Percentiles rank a stretch among this genome's conserved stretches.
phyloP scores from a whole-genome alignment of 2,797 vertebrate genomes.

The Gastrophryne carolinensis region DNA sequence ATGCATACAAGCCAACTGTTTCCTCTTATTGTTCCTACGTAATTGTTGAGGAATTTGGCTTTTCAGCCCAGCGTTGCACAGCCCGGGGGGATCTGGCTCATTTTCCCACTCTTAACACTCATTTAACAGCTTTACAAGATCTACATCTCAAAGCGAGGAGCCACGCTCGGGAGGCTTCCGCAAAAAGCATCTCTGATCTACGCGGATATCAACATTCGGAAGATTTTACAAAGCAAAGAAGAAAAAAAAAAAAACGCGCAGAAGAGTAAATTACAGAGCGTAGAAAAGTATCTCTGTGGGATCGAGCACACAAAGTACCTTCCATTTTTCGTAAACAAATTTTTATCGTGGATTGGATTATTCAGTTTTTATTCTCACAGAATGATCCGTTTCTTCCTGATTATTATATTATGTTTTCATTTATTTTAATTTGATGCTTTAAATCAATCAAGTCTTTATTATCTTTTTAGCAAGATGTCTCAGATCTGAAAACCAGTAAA shows the following conservation, averaged over 20 bases:
- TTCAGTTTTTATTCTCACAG: too few relatives aligned
- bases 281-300: not conserved
- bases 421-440: too few relatives aligned
- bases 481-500: too few relatives aligned
- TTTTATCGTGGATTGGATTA: too few relatives aligned
- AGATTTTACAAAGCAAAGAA: not conserved
- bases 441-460: too few relatives aligned
- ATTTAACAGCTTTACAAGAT: slow-evolving; percentile 25
- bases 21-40: too few relatives aligned
- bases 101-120: slow-evolving; percentile 24
- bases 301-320: too few relatives aligned
- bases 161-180: not conserved
- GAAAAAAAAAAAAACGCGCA: not conserved
- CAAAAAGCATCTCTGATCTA: not conserved
- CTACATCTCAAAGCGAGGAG: slow-evolving; percentile 11
- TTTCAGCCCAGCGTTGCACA: not conserved
- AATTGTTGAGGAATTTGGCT: too few relatives aligned
- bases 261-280: not conserved
- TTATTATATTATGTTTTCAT: too few relatives aligned
- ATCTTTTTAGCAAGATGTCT: too few relatives aligned
- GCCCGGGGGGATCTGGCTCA: slow-evolving; percentile 6
- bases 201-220: not conserved
- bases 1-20: too few relatives aligned
- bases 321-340: not conserved
- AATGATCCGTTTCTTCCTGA: too few relatives aligned